Percentiles rank a stretch among this genome's conserved stretches.
Conservation (phyloP, 2,797 vertebrate genomes). For the Coendou prehensilis region DNA sequence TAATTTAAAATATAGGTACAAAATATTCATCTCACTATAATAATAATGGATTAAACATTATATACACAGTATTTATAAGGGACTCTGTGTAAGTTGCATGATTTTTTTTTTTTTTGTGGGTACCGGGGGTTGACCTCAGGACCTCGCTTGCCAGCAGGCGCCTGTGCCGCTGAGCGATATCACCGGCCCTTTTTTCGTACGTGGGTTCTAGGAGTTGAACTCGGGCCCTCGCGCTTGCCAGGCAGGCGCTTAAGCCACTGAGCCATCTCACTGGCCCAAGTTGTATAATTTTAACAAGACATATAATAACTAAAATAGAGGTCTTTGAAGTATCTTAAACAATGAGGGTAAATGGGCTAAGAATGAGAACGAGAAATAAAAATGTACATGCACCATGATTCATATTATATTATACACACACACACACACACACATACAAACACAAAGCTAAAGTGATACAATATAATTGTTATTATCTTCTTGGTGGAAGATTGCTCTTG, state of each 20-base stretch:
- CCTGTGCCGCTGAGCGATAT: no score
- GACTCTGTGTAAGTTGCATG: neutral
- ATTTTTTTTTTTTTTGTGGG: neutral
- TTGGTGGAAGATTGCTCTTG: neutral
- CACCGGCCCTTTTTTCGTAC: no score
- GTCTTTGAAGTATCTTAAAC: neutral
- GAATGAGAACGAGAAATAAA: neutral
- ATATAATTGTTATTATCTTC: neutral
- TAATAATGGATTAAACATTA: neutral
- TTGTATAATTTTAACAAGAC: neutral
- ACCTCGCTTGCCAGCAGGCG: no score
- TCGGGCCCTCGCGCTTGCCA: no score
- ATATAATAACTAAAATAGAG: neutral
- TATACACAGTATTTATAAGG: neutral
- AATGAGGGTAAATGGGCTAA: neutral
- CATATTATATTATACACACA: neutral
- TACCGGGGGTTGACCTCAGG: no score
- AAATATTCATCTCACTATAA: neutral
- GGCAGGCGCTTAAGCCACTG: no score
- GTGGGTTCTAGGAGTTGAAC: no score
- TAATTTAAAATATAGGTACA: neutral
- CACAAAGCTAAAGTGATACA: neutral
- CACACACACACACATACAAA: neutral
- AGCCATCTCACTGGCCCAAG: no score
- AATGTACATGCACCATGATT: neutral